Evolutionary conservation across 2,797 vertebrate species (phyloP).

Genomic region (Phalanger gymnotis): DNA sequence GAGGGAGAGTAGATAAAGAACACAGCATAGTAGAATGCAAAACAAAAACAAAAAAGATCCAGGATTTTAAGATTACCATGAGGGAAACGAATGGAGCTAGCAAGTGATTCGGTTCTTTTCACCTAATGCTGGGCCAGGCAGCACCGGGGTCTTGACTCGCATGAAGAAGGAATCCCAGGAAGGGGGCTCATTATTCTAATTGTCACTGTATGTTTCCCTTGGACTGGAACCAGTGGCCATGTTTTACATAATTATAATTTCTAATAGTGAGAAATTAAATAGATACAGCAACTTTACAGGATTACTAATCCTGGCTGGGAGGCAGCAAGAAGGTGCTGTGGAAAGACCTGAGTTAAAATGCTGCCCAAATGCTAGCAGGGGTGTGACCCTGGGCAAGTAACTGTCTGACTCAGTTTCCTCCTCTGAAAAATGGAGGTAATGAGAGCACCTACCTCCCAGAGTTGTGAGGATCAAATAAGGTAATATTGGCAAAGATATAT

Average conservation of each 20-base stretch:
- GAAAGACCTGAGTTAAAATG: background rate
- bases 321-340: background rate
- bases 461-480: background rate
- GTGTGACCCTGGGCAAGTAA: background rate
- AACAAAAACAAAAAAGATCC: background rate
- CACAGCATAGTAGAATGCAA: background rate
- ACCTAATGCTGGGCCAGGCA: background rate
- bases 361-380: too few species aligned
- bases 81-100: constrained; percentile 40
- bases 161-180: background rate
- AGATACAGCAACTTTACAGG: background rate
- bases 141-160: background rate
- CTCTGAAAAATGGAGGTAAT: background rate
- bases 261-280: background rate
- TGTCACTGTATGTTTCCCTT: background rate
- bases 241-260: background rate
- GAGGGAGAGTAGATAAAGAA: background rate
- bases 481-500: background rate
- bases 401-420: background rate
- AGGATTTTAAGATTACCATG: background rate
- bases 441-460: background rate
- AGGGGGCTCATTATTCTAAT: background rate
- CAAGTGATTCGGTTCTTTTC: background rate
- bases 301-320: background rate
- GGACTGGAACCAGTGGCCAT: background rate